Base-by-base conservation (phyloP, 2,113 vertebrate genomes). In the Acanthisitta chloris region DNA sequence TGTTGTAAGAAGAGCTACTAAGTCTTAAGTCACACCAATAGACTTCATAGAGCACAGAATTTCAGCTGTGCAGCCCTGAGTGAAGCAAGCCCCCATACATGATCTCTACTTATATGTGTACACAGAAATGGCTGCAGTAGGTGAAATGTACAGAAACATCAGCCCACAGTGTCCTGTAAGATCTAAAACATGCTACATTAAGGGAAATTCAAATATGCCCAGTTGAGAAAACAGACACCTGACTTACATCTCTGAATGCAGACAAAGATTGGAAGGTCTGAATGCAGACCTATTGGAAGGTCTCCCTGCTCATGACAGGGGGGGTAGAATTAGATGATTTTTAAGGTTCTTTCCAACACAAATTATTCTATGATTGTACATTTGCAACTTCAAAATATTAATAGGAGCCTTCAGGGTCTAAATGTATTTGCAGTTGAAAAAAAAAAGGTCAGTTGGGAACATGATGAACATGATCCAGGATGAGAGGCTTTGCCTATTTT, bases 171-270 rank as follows among this genome's bases (percentile, higher is more conserved):
- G 42, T 34, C 20, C 36, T 62, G 17, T 6, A 69, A 14, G 34
- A 45, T 6, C 8, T 48, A 71, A 92, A 74, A 1, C 8, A 14
- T 7, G 5, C 2, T 4, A 17, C 3, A 0, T 26, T 16, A 71
- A 52, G 52, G 21, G 51, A 78, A 87, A 64, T 29, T 55, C 18
- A 71, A 16, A 31, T n/a, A 28, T 74, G 18, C 36, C 38, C 40
- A 48, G 26, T 5, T 74, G 57, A 36, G 8, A 16, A 1, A 6
- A 26, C 36, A 88, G 49, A 31, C 9, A 6, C 43, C 36, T 59
- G 52, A 11, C 28, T 83, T 33, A 5, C 3, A 36, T 14, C 31
- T 59, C 38, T 71, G 51, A 64, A 40, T 43, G 43, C 5, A 36
- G 14, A 25, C 14, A 64, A 55, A 29, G 36, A n/a, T 17, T n/a